Base-by-base conservation (phyloP, 2,113 vertebrate genomes). In the Rhynchomys soricoides region DNA sequence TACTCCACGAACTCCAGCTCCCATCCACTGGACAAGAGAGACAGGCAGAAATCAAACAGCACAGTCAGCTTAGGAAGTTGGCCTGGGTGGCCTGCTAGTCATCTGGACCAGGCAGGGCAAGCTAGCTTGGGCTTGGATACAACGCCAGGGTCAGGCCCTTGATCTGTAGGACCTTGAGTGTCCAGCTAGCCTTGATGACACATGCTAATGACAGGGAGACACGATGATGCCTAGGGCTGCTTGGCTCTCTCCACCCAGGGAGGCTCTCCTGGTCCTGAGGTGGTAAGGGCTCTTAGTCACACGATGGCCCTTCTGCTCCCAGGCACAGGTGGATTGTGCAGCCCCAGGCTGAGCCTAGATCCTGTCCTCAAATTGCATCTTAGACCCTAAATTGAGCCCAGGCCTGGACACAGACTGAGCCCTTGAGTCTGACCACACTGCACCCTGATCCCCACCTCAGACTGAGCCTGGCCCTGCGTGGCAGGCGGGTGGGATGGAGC, bases 1-100 rank as follows among this genome's bases (percentile, higher is more conserved):
- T 99, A 98, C 99, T 99, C 99, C 99, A 99, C 40, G 99, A 98
- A 0, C 99, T 99, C 99, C 99, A 99, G 97, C 99, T 99, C 10
- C 99, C 99, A 0, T 99, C 99, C 97, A 99, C 99, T 99, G 98
- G 81, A 91, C 3, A 50, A 89, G 86, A 40, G 66, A 91, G 89
- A 97, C 52, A 89, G 79, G 78, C 93, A 96, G 0, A 92, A 91
- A 96, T 94, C 87, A 91, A 78, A 79, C 1, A 11, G 78, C 0
- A 0, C 26, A 1, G 74, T 97, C 89, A 97, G 94, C 78, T 43
- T 82, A 31, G 55, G 0, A 0, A 64, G 68, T 48, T 45, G 31
- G 70, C 48, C 16, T 15, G 12, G 37, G 73, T 7, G 1, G 77
- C 57, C 78, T 64, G 82, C 59, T 83, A 77, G 81, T 74, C 48